Conservation (phyloP, 1,140 invertebrate genomes). For the Drosophila oshimai region DNA sequence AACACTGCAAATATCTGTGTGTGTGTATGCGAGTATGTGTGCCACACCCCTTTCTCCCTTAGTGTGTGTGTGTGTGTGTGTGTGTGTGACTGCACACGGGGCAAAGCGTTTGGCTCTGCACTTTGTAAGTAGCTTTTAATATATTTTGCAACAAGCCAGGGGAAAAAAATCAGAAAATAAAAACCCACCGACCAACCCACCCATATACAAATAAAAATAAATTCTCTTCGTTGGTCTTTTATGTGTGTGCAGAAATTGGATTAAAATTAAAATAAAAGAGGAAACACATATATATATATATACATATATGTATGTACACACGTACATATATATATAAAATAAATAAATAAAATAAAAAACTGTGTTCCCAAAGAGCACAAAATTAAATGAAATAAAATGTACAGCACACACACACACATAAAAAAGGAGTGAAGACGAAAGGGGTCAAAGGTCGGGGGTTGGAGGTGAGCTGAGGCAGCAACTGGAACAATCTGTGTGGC, state of each 20-base stretch:
- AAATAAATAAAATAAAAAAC: constrained; percentile 32
- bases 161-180: constrained; percentile 44
- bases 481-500: not conserved
- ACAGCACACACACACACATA: not conserved
- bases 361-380: constrained; percentile 27
- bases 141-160: constrained; percentile 72
- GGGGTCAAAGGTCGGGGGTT: not conserved
- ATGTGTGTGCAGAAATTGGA: constrained; percentile 58
- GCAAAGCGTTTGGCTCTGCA: constrained; percentile 63
- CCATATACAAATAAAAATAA: constrained; percentile 43
- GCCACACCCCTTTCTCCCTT: too few species aligned
- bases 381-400: constrained; percentile 47
- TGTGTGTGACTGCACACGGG: constrained; percentile 27
- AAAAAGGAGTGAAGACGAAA: constrained; percentile 3
- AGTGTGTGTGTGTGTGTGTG: constrained; percentile 18
- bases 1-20: constrained; percentile 62
- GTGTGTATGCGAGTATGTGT: constrained; percentile 16
- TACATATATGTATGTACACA: constrained; percentile 2
- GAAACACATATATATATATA: constrained; percentile 15
- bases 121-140: constrained; percentile 81
- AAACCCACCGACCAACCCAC: constrained; percentile 3
- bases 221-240: constrained; percentile 30
- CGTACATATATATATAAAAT: constrained; percentile 11
- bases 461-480: not conserved
- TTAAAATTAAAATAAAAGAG: constrained; percentile 72